Base-by-base conservation (phyloP, 1,140 invertebrate species). In the Trinorchestia longiramus region DNA sequence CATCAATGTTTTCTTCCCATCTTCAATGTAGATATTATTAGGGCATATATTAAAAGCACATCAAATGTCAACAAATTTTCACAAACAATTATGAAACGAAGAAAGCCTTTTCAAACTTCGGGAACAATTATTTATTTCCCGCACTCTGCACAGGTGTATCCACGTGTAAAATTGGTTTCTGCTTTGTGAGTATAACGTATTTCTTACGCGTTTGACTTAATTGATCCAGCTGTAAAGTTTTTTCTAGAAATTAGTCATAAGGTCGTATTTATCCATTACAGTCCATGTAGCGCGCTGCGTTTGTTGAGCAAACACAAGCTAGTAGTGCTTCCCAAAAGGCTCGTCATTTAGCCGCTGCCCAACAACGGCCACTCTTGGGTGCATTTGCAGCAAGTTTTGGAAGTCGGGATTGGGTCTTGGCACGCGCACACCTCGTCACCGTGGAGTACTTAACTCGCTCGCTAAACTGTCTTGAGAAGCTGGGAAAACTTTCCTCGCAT, bases 301-400 rank as follows among this genome's bases (percentile, higher is more conserved):
- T 19, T 77, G 62, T 77, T 77, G 28, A 77, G 62, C 15, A 77
- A 77, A 36, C 62, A 77, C 8, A 36, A 77, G 62, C 62, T 77
- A 77, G 62, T 36, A 23, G 28, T 77, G 62, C 62, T 1, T 36
- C 62, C 62, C 62, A 19, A 77, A 36, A 77, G 62, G 62, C 62
- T 77, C 62, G 62, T 77, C 62, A 77, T 77, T 77, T 77, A 77
- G 62, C 62, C 15, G 28, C 15, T 28, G 15, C 62, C 15, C 62
- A 77, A 77, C 62, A 77, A 77, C 62, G 62, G 62, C 62, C 62
- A 77, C 62, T 77, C 62, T 15, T 36, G 62, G 62, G 62, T 77
- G 62, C 62, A 77, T 77, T 77, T 77, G 62, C 62, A 77, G 62
- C 62, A 77, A 77, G 62, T 91, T 91, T 91, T 36, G 4, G 88